Base-by-base conservation (phyloP, 2,888 invertebrate species). In the Dryobotodes eremita region DNA sequence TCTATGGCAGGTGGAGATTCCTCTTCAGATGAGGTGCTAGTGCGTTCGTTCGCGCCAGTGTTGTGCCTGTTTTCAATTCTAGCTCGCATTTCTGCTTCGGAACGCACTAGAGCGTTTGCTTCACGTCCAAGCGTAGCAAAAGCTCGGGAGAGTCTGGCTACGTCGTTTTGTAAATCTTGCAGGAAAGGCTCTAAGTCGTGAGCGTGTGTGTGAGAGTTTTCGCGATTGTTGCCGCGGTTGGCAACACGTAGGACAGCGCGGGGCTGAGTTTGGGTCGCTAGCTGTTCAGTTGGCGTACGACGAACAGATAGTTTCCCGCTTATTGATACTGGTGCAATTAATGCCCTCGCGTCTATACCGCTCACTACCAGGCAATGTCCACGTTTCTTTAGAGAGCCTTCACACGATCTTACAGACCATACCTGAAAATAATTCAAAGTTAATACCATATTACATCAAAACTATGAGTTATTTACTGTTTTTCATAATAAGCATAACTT, bases 341-440 rank as follows among this genome's bases (percentile, higher is more conserved):
- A 86, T 1, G 95, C 96, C 55, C 91, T 92, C 23, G 95, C 96
- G 80, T 96, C 95, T 36, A 84, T 57, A 0, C 95, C 96, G 26
- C 80, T 91, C 75, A 96, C 94, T n/a, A 90, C 72, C 75, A 97
- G 87, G 79, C 95, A 95, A 85, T 95, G 95, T 0, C 94, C 95
- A 55, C 96, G 94, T 89, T 95, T 95, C 87, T 95, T 96, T 31
- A 97, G 90, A n/a, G 95, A 92, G 0, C 96, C 96, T 88, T 96
- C 96, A 86, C 96, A 97, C 11, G 96, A 94, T 87, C 95, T 92
- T 55, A 96, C 96, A 3, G 96, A 96, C 95, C 95, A 96, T 23
- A 96, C 96, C 96, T 97, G 89, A 36, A 87, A 71, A 70, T 61
- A 31, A 50, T 69, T 53, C 8, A 20, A 36, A 79, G 7, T 42